Evolutionary conservation across 92 coral and sea anemone species (phyloP), one percentile per base, ranked within the genome.

Genomic region (Siderastrea siderea): DNA sequence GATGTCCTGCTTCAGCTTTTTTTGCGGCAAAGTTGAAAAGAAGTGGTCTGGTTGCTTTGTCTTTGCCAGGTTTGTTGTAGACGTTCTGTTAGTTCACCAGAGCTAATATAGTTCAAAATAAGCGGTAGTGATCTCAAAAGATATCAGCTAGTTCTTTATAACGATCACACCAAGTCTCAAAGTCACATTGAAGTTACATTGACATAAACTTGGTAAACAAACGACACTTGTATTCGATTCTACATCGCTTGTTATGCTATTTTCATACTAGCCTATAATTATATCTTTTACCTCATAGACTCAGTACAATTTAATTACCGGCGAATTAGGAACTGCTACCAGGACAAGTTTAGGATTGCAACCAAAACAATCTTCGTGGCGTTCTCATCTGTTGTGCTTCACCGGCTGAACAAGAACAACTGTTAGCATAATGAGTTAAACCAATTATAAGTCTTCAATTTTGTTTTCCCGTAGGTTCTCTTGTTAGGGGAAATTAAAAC

Each of bases 41-140:
- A 78, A 10, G 46, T 19, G 19, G 7, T 52, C 51, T 7, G 8
- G 17, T 54, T n/a, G 63, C 61, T 17, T 19, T 74, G n/a, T 53
- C 58, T 16, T 16, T 26, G 67, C 12, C 82, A 78, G 71, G 82
- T 78, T 61, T 46, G 82, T 62, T 47, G 71, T 47, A 54, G 26
- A 62, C 50, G 15, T 8, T 1, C 47, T 78, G 67, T n/a, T 11
- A 12, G 13, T 53, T 51, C 44, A 45, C 43, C 10, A 3, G 1
- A 14, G 51, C n/a, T 78, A 58, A 61, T 13, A 62, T 49, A 48
- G 57, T 17, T n/a, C 4, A 4, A 5, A 16, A 15, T 15, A 8
- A 3, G 7, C 5, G 52, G 4, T 10, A 17, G 15, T 47, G 11
- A 11, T n/a, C 38, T 51, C 26, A 10, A 3, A 50, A 13, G 49